A percentile compares a stretch with the other conserved stretches of the same genome.
These are phyloP conservation scores for Euleptes europaea DNA, from an alignment of 2,113 vertebrate species.

Conservation along the genomic window DNA sequence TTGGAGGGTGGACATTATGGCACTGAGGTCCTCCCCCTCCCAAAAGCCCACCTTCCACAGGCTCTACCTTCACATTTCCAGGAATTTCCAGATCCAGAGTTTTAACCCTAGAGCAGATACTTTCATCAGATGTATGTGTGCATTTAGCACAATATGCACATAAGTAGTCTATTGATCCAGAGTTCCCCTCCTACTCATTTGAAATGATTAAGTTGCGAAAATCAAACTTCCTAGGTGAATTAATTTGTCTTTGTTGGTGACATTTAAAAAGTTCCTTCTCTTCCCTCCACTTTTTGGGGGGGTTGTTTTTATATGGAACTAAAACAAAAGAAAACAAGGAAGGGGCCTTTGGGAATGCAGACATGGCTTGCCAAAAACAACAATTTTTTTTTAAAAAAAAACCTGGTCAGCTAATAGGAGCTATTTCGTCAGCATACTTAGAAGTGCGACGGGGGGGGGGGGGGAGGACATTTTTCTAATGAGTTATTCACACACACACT, in stretches of 20 bases:
- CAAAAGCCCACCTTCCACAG: no score
- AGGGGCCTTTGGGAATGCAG: background rate
- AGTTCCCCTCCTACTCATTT: background rate
- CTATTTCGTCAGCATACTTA: background rate
- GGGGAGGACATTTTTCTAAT: background rate
- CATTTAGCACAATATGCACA: background rate
- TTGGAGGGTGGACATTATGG: no score
- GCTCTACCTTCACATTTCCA: background rate
- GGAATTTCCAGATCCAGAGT: no score
- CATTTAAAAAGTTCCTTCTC: background rate
- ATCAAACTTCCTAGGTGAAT: conserved; percentile 23
- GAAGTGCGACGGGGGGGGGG: background rate
- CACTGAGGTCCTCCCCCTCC: background rate
- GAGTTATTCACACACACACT: background rate
- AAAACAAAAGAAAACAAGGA: background rate
- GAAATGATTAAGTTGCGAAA: conserved; percentile 29
- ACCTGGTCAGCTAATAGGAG: conserved; percentile 6
- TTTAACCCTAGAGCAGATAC: no score
- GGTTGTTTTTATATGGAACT: background rate
- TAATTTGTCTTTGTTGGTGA: conserved; percentile 7
- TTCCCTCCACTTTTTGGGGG: background rate
- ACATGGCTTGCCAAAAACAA: background rate
- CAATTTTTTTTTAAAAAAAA: background rate
- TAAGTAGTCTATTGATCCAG: background rate
- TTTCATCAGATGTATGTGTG: background rate